Percentiles rank a stretch among this genome's conserved stretches.
Conservation (phyloP, 2,113 vertebrate genomes). For the Vombatus ursinus region DNA sequence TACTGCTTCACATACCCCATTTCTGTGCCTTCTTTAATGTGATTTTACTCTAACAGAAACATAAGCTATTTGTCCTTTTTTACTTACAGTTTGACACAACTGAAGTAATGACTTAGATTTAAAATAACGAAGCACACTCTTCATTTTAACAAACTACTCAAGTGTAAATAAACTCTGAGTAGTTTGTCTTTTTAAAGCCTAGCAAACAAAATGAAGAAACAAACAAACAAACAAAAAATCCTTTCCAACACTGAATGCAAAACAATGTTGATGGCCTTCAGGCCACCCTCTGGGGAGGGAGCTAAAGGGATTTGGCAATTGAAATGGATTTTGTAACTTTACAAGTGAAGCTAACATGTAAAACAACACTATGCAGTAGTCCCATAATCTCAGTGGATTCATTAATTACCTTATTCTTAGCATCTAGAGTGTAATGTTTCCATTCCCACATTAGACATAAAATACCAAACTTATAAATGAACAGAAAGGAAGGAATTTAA, state of each 20-base stretch:
- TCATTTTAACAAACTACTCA: not conserved
- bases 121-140: not conserved
- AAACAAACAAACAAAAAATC: not conserved
- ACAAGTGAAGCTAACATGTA: conserved; percentile 28
- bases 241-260: not conserved
- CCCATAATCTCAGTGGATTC: not conserved
- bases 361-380: not conserved
- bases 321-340: conserved; percentile 3
- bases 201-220: not conserved
- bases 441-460: conserved; percentile 21
- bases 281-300: not conserved
- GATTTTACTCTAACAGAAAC: not conserved
- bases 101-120: conserved; percentile 2
- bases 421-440: conserved; percentile 47
- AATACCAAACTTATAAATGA: conserved; percentile 41
- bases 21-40: not conserved
- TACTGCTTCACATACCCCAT: not conserved
- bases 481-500: conserved; percentile 62
- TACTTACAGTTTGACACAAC: not conserved
- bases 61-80: not conserved
- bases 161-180: not conserved
- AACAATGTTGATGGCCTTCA: not conserved
- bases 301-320: not conserved
- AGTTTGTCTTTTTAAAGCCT: not conserved
- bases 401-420: conserved; percentile 57